Evolutionary conservation across 53 echinoderm and acorn worm species (phyloP).

Genomic region (Echinometra lucunter): DNA sequence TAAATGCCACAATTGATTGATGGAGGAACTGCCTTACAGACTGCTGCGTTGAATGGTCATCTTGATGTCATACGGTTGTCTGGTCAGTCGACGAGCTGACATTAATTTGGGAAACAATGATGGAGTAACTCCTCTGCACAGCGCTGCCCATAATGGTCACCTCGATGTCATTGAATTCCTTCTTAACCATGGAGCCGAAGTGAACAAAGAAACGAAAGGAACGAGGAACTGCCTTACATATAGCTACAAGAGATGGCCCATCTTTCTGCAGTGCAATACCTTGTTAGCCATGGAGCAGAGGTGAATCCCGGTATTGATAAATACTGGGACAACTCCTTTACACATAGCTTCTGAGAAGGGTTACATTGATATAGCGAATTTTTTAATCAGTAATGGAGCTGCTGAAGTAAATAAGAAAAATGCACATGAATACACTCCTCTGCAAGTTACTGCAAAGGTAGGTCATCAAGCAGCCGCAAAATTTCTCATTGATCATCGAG

Average conservation of each 20-base stretch:
- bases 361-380: neutral
- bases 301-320: neutral
- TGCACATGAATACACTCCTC: neutral
- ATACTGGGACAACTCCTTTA: neutral
- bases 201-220: neutral
- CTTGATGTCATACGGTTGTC: neutral
- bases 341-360: too few species aligned
- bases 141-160: neutral
- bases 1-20: neutral
- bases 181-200: neutral
- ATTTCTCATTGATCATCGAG: too few species aligned
- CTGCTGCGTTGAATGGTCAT: neutral
- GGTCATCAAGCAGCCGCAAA: too few species aligned
- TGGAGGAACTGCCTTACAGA: neutral
- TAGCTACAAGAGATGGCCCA: neutral
- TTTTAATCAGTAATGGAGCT: neutral
- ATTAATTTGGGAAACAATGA: neutral
- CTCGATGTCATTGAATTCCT: neutral
- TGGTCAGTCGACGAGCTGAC: neutral
- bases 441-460: too few species aligned
- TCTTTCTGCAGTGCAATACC: neutral
- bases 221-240: neutral
- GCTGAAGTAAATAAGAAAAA: neutral
- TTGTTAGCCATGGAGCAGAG: neutral
- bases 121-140: neutral